A percentile compares a stretch with the other conserved stretches of the same genome.
phyloP scores from a whole-genome alignment of 2,797 vertebrate genomes.

The Anniella stebbinsi region DNA sequence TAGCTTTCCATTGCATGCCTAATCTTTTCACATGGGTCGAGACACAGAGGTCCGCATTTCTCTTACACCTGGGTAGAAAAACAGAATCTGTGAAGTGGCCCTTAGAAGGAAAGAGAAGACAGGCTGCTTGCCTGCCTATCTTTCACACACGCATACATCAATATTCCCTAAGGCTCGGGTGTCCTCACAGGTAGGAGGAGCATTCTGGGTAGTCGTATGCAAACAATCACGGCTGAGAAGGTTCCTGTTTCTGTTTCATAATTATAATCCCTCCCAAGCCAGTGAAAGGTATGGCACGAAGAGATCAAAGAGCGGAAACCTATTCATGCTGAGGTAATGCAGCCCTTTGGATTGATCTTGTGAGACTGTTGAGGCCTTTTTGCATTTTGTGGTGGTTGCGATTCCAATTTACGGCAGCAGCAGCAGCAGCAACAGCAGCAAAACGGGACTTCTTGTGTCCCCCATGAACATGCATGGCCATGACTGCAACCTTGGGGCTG shows the following conservation, averaged over 20 bases:
- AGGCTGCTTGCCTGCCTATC: too few relatives aligned
- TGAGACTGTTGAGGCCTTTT: neutral
- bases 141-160: too few relatives aligned
- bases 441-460: neutral
- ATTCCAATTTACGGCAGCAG: neutral
- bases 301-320: constrained; percentile 59
- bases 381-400: constrained; percentile 13
- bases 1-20: neutral
- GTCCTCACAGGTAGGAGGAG: constrained; percentile 56
- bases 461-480: neutral
- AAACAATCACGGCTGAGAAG: constrained; percentile 55
- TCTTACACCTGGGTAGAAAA: too few relatives aligned
- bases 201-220: constrained; percentile 70
- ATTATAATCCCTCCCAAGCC: constrained; percentile 33
- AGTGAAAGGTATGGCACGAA: constrained; percentile 62
- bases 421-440: neutral
- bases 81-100: neutral
- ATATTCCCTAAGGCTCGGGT: constrained; percentile 61
- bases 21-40: neutral
- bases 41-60: neutral
- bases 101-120: neutral
- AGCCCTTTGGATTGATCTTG: neutral
- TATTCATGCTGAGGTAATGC: constrained; percentile 24
- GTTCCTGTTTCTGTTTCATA: constrained; percentile 71
- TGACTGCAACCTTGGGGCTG: neutral